Percentiles rank a stretch among this genome's conserved stretches.
Conservation (phyloP, 1,140 invertebrate species). For the Scaptomyza hsui region DNA sequence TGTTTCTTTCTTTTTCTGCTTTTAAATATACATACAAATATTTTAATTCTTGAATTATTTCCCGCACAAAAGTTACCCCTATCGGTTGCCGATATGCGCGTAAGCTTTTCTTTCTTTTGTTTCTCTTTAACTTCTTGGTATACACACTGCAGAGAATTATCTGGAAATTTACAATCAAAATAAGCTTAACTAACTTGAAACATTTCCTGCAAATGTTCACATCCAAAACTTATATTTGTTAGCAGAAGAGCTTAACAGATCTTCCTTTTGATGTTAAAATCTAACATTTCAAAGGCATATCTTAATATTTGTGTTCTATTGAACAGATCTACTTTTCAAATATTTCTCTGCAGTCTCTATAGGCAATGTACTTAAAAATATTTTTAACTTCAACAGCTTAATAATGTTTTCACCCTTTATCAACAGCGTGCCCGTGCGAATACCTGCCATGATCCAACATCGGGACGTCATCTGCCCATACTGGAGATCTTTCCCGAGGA, state of each 20-base stretch:
- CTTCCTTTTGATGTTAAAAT: no score
- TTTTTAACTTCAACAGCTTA: no score
- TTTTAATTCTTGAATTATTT: slow-evolving; percentile 56
- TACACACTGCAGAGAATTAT: slow-evolving; percentile 4
- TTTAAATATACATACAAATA: slow-evolving; percentile 6
- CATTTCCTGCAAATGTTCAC: no score
- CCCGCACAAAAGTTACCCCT: slow-evolving; percentile 69
- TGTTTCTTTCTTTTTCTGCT: neutral
- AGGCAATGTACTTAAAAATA: no score
- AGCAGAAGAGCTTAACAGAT: no score
- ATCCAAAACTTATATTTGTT: no score
- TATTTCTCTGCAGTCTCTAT: no score
- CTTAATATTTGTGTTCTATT: no score
- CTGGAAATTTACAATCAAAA: no score
- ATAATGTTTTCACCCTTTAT: neutral
- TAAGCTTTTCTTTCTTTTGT: slow-evolving; percentile 61
- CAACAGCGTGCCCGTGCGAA: slow-evolving; percentile 85
- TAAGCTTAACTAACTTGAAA: no score
- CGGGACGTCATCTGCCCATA: slow-evolving; percentile 87
- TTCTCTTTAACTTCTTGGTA: neutral
- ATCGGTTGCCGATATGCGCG: slow-evolving; percentile 77
- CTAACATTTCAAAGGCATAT: no score
- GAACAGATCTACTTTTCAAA: no score
- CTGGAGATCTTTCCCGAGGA: slow-evolving; percentile 90
- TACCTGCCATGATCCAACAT: slow-evolving; percentile 87